phyloP scores from a whole-genome alignment of 2,113 vertebrate species.

The Psammodynastes pulverulentus region DNA sequence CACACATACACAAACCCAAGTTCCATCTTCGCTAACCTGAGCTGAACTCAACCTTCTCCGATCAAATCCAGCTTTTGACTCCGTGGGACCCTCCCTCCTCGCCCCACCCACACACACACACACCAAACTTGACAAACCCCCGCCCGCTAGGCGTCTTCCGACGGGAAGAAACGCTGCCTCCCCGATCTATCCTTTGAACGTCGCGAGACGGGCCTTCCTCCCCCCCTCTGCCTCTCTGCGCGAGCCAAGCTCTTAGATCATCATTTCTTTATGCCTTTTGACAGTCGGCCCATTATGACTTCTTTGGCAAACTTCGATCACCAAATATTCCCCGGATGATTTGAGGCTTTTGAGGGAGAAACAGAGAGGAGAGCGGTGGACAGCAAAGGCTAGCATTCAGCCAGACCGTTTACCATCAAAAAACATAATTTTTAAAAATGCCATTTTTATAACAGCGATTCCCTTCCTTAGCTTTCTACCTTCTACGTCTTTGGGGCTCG shows the following conservation, averaged over 20 bases:
- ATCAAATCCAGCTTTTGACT: background rate
- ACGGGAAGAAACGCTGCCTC: background rate
- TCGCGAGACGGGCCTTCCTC: too few relatives aligned
- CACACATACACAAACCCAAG: background rate
- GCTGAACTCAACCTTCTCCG: background rate
- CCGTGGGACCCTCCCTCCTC: too few relatives aligned
- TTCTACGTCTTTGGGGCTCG: background rate
- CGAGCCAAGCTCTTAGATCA: background rate
- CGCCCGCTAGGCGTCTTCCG: background rate
- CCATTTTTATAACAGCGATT: background rate
- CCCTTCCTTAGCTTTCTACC: background rate
- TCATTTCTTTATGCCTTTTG: background rate
- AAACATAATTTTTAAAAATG: too few relatives aligned
- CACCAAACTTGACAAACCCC: background rate
- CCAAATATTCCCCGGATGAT: background rate
- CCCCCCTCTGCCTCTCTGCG: background rate
- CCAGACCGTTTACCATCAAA: background rate
- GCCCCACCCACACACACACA: too few relatives aligned
- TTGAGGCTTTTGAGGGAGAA: background rate
- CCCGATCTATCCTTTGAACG: background rate
- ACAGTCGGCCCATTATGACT: background rate
- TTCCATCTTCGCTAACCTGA: background rate
- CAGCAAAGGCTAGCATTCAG: background rate
- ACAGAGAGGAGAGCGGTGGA: background rate
- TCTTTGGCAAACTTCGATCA: background rate